Evolutionary conservation across 1,140 invertebrate species (phyloP).

Genomic region (Amyelois transitella): DNA sequence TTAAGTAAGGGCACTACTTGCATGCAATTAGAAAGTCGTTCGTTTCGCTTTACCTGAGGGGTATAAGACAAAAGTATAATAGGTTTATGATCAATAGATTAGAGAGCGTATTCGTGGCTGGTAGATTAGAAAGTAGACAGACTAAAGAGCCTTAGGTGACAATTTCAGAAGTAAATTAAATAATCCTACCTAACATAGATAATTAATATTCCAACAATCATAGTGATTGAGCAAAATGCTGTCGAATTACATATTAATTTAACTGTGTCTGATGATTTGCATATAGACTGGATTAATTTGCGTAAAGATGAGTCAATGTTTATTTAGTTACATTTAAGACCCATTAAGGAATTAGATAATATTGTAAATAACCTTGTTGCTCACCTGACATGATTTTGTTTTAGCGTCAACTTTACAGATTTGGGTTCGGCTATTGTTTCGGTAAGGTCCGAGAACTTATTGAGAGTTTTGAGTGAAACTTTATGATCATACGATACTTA

Average conservation of each 20-base stretch:
- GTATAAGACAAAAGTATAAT: slow-evolving; percentile 50
- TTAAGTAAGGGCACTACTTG: slow-evolving; percentile 28
- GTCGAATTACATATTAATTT: slow-evolving; percentile 1
- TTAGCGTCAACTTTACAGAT: neutral
- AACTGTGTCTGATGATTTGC: slow-evolving; percentile 17
- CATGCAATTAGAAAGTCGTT: slow-evolving; percentile 47
- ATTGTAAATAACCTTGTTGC: neutral
- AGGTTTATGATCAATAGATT: slow-evolving; percentile 15
- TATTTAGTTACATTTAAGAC: neutral
- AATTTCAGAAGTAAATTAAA: neutral
- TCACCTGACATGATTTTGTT: slow-evolving; percentile 14
- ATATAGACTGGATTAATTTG: slow-evolving; percentile 18
- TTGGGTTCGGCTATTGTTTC: slow-evolving; percentile 24
- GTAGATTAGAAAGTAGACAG: slow-evolving; percentile 60
- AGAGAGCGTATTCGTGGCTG: slow-evolving; percentile 40
- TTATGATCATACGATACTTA: neutral
- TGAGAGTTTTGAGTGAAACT: neutral
- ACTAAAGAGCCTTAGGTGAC: neutral
- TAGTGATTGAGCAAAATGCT: neutral
- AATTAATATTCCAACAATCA: neutral
- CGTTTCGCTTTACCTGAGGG: slow-evolving; percentile 32
- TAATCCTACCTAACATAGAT: neutral
- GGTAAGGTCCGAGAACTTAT: slow-evolving; percentile 3
- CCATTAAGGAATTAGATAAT: neutral
- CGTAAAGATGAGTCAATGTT: slow-evolving; percentile 13